Percentiles rank a stretch among this genome's conserved stretches.
Evolutionary conservation across 2,797 vertebrate genomes (phyloP).

Genomic region (Molossus alvarezi): DNA sequence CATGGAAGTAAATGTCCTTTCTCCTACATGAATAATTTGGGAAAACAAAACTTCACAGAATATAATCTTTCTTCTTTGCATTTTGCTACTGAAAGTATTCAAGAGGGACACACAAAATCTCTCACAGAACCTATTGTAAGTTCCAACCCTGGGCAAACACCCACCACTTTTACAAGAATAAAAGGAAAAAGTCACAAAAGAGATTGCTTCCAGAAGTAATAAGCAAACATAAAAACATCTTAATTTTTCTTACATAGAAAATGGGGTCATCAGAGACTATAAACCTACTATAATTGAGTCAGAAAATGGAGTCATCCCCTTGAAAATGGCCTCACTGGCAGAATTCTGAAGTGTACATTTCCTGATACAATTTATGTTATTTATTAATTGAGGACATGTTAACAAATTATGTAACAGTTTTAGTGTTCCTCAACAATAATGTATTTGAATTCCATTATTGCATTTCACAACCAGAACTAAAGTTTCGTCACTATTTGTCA

Average conservation of each 20-base stretch:
- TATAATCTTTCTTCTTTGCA: not conserved
- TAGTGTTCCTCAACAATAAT: slow-evolving; percentile 4
- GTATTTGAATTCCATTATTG: slow-evolving; percentile 26
- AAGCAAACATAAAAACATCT: not conserved
- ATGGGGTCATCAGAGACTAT: not conserved
- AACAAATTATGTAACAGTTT: not conserved
- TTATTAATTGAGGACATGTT: slow-evolving; percentile 18
- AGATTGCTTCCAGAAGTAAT: slow-evolving; percentile 14
- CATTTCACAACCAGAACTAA: not conserved
- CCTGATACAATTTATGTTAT: not conserved
- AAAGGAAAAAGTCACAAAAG: not conserved
- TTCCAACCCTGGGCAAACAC: not conserved
- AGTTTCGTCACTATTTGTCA: slow-evolving; percentile 20
- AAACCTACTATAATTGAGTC: not conserved
- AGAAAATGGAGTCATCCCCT: not conserved
- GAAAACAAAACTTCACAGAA: slow-evolving; percentile 50
- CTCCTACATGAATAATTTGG: not conserved
- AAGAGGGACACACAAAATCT: not conserved
- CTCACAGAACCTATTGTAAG: not conserved
- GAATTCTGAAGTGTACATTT: not conserved
- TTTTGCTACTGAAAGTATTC: not conserved
- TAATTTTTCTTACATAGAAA: slow-evolving; percentile 11
- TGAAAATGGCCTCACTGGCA: not conserved
- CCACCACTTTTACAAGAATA: not conserved
- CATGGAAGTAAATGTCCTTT: not conserved